Base-by-base conservation (phyloP, 2,113 vertebrate genomes). In the Chaetura pelagica region DNA sequence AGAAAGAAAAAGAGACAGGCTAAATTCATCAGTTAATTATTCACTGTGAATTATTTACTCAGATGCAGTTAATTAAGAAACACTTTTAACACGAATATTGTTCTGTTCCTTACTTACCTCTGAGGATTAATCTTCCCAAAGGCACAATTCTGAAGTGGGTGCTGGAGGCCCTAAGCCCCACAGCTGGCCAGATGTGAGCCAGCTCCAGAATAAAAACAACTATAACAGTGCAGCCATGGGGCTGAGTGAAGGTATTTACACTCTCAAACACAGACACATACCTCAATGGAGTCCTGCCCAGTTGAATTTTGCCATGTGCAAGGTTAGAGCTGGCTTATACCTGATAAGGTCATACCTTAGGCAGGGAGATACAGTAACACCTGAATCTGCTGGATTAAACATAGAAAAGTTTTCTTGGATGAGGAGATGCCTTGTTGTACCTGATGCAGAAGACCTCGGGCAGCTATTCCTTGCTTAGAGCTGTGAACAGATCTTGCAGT, bases 11-110 rank as follows among this genome's bases (percentile, higher is more conserved):
- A 58, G 32, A 84, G 34, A 62, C 32, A 57, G 34, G 61, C 61
- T 51, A 90, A 94, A 95, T 83, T 72, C 57, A 78, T 72, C 69
- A 87, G 61, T 38, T 75, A 96, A 94, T 95, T 94, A 95, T 92
- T 95, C 88, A 72, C 64, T 92, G 79, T 94, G 94, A 96, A 96
- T 96, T 93, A 96, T 93, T 96, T 96, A 90, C 80, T 95, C n/a
- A 46, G 88, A 84, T 64, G 76, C 63, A 84, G 90, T 90, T 96
- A 96, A 96, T 96, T 95, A 94, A 95, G 93, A 81, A 92, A 95
- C 80, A 66, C 76, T 94, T 88, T 32, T 73, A 89, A 96, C 0
- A 0, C 34, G 58, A 84, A 46, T 15, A 54, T 82, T 93, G 73
- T 83, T 79, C 75, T 69, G 18, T 86, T 52, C 30, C 21, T 68